Conservation (phyloP, 2,797 vertebrate genomes). For the Podarcis siculus region DNA sequence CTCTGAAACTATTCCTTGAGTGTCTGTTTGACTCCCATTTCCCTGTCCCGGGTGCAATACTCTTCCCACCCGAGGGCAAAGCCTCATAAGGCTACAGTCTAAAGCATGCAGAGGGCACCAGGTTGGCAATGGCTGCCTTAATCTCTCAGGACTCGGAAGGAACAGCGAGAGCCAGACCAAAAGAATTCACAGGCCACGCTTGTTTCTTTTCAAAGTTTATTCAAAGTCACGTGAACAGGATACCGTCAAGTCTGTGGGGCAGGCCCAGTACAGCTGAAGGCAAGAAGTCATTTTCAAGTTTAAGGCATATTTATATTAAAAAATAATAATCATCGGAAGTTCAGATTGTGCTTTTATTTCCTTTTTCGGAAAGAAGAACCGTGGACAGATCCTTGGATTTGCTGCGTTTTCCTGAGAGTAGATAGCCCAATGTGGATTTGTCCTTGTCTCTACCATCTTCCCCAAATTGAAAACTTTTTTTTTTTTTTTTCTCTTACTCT, state of each 20-base stretch:
- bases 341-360: constrained; percentile 34
- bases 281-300: constrained; percentile 16
- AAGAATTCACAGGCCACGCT: fast-evolving
- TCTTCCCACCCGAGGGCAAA: no score
- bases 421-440: not conserved
- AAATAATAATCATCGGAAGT: not conserved
- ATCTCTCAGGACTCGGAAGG: not conserved
- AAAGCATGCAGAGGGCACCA: no score
- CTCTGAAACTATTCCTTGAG: no score
- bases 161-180: not conserved
- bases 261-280: not conserved
- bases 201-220: constrained; percentile 12
- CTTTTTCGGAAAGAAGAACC: constrained; percentile 1
- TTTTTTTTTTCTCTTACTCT: not conserved
- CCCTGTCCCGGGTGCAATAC: no score
- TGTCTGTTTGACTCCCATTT: no score
- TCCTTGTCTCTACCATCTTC: not conserved
- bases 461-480: no score
- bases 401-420: not conserved
- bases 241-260: not conserved
- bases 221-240: not conserved
- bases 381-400: not conserved
- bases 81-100: no score
- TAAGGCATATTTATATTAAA: constrained; percentile 33
- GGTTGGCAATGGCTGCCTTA: not conserved